A percentile compares a stretch with the other conserved stretches of the same genome.
phyloP scores from a whole-genome alignment of 1,140 invertebrate species.

The Cydia fagiglandana region DNA sequence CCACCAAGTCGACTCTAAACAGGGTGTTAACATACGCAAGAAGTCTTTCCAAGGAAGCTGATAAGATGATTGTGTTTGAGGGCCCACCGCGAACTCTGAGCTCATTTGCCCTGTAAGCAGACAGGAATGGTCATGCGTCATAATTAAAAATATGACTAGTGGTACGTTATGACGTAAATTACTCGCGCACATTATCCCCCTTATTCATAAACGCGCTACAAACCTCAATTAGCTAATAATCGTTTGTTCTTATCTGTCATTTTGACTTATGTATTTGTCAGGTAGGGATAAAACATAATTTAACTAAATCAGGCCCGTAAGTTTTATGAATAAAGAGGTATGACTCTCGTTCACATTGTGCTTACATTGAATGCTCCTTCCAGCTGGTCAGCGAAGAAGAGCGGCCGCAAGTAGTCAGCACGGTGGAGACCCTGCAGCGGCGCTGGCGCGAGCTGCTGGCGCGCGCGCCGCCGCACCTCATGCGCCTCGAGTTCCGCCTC shows the following conservation, averaged over 20 bases:
- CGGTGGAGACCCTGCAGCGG: slow-evolving; percentile 84
- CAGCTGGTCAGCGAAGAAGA: slow-evolving; percentile 79
- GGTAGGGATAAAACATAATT: no score
- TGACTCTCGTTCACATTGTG: not conserved
- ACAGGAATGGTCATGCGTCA: not conserved
- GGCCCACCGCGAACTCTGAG: no score
- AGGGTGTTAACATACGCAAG: slow-evolving; percentile 89
- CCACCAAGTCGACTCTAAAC: slow-evolving; percentile 88
- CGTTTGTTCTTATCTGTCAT: no score
- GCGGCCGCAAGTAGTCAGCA: slow-evolving; percentile 84
- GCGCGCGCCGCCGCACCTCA: slow-evolving; percentile 90
- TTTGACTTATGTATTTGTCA: no score
- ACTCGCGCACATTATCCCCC: not conserved
- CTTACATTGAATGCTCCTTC: not conserved
- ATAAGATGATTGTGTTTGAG: slow-evolving; percentile 90
- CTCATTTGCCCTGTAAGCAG: not conserved
- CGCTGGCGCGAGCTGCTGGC: slow-evolving; percentile 89
- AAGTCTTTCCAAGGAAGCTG: slow-evolving; percentile 90
- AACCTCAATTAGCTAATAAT: no score
- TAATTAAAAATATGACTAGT: no score
- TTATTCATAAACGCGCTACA: no score
- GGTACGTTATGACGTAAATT: not conserved
- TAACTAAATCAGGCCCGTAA: no score
- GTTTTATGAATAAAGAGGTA: no score
- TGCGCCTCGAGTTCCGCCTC: slow-evolving; percentile 92